Evolutionary conservation across 2,888 invertebrate species (phyloP), one percentile per base, ranked within the genome.

Genomic region (Priocnemis perturbator): DNA sequence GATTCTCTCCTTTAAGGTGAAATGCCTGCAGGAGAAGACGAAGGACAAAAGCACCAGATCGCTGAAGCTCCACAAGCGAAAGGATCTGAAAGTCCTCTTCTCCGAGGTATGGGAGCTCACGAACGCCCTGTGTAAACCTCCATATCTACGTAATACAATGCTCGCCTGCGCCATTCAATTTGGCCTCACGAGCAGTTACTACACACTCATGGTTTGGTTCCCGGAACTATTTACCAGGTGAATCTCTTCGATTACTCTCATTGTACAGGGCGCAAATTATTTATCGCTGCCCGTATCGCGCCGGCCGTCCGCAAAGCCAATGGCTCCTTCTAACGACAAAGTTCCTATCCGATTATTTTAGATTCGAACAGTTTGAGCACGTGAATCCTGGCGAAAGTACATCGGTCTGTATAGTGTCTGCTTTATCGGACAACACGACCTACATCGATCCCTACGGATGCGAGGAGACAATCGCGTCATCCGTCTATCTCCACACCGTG

Each of bases 201-300:
- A 97, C 88, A 97, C 97, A 7, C 90, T 97, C 53, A 96, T 96
- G 95, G 93, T 97, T 87, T 97, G 97, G 97, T 96, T 97, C 90
- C 96, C 96, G 15, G 96, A 96, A 88, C 89, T 97, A 81, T 97
- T 97, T 90, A 87, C 86, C 66, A 85, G 87, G 87, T 87, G 78
- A 48, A 11, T 37, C 11, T 37, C 37, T 11, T 23, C 2, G 52
- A 19, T 45, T 2, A 11, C 14, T 48, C n/a, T 20, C 5, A 30
- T 5, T 26, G 37, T 11, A 37, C 37, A 11, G 4, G 11, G 26
- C 26, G 3, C 26, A 37, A 11, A 37, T 37, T 37, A 37, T 37
- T 37, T 37, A 11, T 26, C n/a, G 7, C 26, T 26, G 3, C 26
- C 26, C 7, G 26, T 26, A n/a, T n/a, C n/a, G n/a, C n/a, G n/a